Base-by-base conservation (phyloP, 2,797 vertebrate species). In the Silurus aristotelis region DNA sequence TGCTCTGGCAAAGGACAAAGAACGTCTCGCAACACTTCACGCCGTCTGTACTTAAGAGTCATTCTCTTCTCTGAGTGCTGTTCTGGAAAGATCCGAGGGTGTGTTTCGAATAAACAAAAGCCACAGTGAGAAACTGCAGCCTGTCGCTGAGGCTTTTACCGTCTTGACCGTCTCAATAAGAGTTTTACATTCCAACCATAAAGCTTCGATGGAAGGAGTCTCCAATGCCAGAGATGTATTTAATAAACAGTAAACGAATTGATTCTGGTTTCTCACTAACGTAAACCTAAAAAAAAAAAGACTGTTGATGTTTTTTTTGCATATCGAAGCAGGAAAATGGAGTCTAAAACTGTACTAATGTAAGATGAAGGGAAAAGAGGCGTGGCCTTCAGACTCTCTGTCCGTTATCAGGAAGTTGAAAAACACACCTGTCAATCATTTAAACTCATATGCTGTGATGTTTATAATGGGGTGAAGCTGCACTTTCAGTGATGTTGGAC, bases 81-180 rank as follows among this genome's bases (percentile, higher is more conserved):
- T 76, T 20, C 72, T 78, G 86, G 93, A 92, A 92, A 92, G 76
- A 86, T 70, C 46, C n/a, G n/a, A 82, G 82, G 87, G 67, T 80
- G 82, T 84, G 79, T 76, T 84, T 80, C 64, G 84, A 64, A 58
- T 67, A 67, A 67, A 88, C 79, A 85, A 75, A 52, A 67, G 70
- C 55, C n/a, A 55, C 7, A 64, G 60, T 56, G 52, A 75, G 56
- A 83, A 52, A 25, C 66, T 52, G 48, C 48, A 52, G 48, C 48
- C 6, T 52, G 9, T 6, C 48, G 48, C 48, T 48, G 9, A 52
- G 6, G 48, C 48, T 52, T 6, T 52, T 52, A 52, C 6, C 48
- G 9, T 52, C 48, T 10, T 52, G 48, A 52, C 38, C 38, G 38
- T 38, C 38, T 38, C 38, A 38, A 38, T 38, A 38, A 52, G 48